These are phyloP conservation scores for Cercopithecus hamlyni DNA, from an alignment of 2,797 vertebrate species.

Conservation along the genomic window DNA sequence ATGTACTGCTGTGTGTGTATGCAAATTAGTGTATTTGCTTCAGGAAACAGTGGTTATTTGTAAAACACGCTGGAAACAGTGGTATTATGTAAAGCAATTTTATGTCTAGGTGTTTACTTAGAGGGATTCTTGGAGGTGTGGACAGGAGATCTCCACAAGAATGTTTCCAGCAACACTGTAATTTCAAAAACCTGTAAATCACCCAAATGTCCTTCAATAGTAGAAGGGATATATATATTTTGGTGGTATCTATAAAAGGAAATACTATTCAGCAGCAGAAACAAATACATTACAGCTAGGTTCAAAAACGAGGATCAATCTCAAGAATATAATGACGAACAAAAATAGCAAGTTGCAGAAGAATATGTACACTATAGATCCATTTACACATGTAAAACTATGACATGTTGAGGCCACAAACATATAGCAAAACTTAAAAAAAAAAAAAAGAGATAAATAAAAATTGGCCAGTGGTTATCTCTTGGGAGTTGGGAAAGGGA, in stretches of 20 bases:
- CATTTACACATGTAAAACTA: neutral
- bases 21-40: neutral
- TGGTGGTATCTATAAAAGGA: neutral
- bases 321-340: neutral
- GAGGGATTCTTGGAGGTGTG: neutral
- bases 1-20: neutral
- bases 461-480: neutral
- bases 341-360: neutral
- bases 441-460: neutral
- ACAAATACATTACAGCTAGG: neutral
- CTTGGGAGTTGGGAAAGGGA: neutral
- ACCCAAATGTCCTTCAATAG: neutral
- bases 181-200: neutral
- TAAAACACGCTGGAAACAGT: neutral
- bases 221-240: neutral
- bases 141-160: neutral
- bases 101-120: neutral
- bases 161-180: neutral
- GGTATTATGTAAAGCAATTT: neutral
- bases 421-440: neutral
- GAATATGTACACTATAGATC: neutral
- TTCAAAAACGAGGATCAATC: neutral
- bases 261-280: neutral
- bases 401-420: neutral
- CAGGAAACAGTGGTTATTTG: neutral